These are phyloP conservation scores for Vulpes lagopus DNA, from an alignment of 2,113 vertebrate genomes.

Conservation along the genomic window DNA sequence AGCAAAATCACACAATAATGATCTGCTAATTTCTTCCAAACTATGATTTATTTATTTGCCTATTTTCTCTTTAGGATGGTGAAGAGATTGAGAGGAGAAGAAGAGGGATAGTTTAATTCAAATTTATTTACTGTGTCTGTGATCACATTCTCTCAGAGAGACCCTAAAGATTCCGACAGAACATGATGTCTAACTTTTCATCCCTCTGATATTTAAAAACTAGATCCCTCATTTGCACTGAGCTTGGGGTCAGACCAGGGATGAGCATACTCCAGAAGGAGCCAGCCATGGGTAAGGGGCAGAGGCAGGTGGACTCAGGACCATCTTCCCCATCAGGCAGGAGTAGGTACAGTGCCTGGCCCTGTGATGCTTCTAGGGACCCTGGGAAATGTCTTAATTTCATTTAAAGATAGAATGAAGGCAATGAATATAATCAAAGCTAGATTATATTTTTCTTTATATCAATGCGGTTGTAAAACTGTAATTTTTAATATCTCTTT, in stretches of 20 bases:
- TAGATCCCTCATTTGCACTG: not conserved
- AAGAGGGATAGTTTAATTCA: not conserved
- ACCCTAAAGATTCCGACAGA: not conserved
- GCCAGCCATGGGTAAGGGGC: rapidly evolving
- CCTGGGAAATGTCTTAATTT: not conserved
- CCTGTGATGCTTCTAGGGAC: not conserved
- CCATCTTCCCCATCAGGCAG: rapidly evolving
- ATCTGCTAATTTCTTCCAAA: constrained; percentile 8
- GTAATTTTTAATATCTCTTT: not conserved
- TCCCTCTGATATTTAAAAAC: not conserved
- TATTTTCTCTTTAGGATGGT: not conserved
- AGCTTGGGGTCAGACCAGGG: not conserved
- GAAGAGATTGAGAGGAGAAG: not conserved
- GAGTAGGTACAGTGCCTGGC: not conserved
- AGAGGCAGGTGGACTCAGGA: not conserved
- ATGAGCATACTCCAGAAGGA: not conserved
- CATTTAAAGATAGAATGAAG: not conserved
- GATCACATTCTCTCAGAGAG: not conserved
- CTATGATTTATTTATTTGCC: not conserved
- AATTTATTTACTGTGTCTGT: not conserved
- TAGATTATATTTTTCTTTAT: not conserved
- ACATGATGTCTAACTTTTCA: not conserved
- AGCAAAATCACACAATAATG: not conserved
- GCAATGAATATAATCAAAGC: not conserved
- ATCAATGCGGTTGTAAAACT: not conserved